Evolutionary conservation across 2,888 invertebrate species (phyloP).

Genomic region (Torymus auratus): DNA sequence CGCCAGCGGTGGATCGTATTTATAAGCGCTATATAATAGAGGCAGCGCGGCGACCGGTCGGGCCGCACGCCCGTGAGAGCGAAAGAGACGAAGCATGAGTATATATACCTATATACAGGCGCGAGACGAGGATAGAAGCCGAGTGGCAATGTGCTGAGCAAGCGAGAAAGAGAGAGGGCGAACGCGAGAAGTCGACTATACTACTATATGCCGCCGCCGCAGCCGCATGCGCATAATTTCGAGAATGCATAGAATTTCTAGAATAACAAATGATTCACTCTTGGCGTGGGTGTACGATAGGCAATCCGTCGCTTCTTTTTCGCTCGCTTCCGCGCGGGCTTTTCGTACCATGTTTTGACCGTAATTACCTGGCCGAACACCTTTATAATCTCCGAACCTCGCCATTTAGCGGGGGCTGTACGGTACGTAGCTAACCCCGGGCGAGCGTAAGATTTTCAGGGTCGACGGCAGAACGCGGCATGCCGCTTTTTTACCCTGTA

Average conservation of each 20-base stretch:
- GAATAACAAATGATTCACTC: slow-evolving; percentile 47
- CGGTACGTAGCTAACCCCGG: too few relatives aligned
- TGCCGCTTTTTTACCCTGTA: too few relatives aligned
- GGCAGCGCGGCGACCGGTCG: neutral
- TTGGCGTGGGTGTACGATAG: neutral
- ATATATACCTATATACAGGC: slow-evolving; percentile 6
- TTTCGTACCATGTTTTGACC: too few relatives aligned
- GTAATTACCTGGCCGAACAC: too few relatives aligned
- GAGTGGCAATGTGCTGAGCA: slow-evolving; percentile 27
- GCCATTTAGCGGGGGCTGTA: too few relatives aligned
- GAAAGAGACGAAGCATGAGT: neutral
- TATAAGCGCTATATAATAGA: slow-evolving; percentile 43
- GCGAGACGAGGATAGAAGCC: neutral
- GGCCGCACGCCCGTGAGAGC: neutral
- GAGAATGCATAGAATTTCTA: slow-evolving; percentile 50
- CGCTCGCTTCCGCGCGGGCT: too few relatives aligned
- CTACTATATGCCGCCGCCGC: neutral
- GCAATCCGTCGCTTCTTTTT: too few relatives aligned
- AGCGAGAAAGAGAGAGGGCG: slow-evolving; percentile 31
- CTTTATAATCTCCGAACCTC: too few relatives aligned
- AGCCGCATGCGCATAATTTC: slow-evolving; percentile 36
- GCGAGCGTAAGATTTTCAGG: too few relatives aligned
- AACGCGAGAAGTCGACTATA: slow-evolving; percentile 1
- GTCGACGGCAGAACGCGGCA: too few relatives aligned
- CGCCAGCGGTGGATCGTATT: slow-evolving; percentile 27